phyloP scores from a whole-genome alignment of 2,113 vertebrate genomes.

The Cyprinodon variegatus region DNA sequence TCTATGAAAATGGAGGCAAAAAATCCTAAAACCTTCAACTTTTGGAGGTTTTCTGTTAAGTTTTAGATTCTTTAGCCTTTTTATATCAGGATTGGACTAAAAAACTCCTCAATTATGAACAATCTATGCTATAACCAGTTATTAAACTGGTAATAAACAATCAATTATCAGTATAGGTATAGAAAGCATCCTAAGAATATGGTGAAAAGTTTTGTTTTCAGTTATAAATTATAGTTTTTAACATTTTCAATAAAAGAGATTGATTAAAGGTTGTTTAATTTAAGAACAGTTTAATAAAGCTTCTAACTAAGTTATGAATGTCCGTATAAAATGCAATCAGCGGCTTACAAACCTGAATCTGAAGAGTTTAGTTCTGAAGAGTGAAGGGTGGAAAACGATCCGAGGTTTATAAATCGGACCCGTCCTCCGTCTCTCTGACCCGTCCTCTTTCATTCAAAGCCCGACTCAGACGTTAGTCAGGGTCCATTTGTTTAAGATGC shows the following conservation, averaged over 20 bases:
- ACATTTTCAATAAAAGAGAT: too few relatives aligned
- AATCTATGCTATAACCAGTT: background rate
- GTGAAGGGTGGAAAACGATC: background rate
- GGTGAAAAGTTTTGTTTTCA: too few relatives aligned
- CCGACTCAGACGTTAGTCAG: background rate
- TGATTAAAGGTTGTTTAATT: too few relatives aligned
- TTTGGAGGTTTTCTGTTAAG: background rate
- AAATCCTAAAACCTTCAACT: background rate
- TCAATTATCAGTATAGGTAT: too few relatives aligned
- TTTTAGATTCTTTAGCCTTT: background rate
- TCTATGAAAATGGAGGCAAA: background rate
- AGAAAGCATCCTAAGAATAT: too few relatives aligned
- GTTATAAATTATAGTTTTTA: too few relatives aligned
- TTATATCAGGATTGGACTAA: background rate
- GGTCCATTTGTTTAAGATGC: constrained; percentile 16
- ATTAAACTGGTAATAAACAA: too few relatives aligned
- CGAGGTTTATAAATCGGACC: background rate
- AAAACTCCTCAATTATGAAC: background rate
- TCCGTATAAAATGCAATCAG: background rate
- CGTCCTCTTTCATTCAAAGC: background rate
- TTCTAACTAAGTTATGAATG: too few relatives aligned
- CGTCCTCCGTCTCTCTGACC: too few relatives aligned
- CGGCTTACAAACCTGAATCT: background rate
- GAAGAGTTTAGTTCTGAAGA: background rate
- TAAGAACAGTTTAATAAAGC: too few relatives aligned